Evolutionary conservation across 2,888 invertebrate genomes (phyloP).

Genomic region (Bellardia bayeri): DNA sequence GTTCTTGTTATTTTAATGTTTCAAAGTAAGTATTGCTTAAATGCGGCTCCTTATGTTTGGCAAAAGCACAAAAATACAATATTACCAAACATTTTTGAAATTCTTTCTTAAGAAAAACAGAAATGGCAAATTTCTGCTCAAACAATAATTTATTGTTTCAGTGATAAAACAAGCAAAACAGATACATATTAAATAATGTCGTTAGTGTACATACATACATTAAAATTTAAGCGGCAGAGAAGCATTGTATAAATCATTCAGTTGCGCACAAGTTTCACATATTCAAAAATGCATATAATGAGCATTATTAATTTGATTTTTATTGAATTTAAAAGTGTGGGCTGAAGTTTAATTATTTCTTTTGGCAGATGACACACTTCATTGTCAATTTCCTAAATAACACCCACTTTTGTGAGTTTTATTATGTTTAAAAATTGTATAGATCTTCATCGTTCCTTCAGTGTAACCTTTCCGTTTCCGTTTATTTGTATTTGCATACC

Average conservation of each 20-base stretch:
- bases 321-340: constrained; percentile 21
- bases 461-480: constrained; percentile 31
- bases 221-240: no score
- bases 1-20: background rate
- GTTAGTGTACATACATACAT: background rate
- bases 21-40: constrained; percentile 34
- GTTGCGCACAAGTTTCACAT: background rate
- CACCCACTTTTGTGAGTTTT: constrained; percentile 44
- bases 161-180: background rate
- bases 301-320: background rate
- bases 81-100: constrained; percentile 42
- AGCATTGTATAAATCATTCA: background rate
- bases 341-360: constrained; percentile 57
- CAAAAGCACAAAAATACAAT: constrained; percentile 22
- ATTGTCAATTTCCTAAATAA: constrained; percentile 41
- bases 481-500: constrained; percentile 49
- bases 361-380: constrained; percentile 69
- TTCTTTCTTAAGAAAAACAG: constrained; percentile 48
- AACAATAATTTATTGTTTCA: constrained; percentile 36
- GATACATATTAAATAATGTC: background rate
- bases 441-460: constrained; percentile 5
- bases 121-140: constrained; percentile 46
- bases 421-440: background rate
- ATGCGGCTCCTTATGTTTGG: constrained; percentile 52
- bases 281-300: background rate